These are phyloP conservation scores for Anguilla anguilla DNA, from an alignment of 2,797 vertebrate genomes.

Conservation along the genomic window DNA sequence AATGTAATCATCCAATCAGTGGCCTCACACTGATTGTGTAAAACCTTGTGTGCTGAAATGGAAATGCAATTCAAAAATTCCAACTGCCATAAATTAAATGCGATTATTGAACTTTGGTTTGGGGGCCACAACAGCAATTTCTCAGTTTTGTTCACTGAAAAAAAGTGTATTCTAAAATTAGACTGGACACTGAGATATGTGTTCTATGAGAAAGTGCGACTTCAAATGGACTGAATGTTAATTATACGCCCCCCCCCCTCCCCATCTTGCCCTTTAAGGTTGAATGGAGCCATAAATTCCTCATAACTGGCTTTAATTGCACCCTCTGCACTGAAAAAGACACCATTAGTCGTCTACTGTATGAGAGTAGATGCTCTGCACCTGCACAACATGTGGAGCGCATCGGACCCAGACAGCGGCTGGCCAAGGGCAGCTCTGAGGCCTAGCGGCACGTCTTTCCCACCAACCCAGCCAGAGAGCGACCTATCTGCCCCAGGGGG, in stretches of 20 bases:
- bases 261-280: neutral
- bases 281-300: neutral
- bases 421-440: neutral
- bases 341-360: neutral
- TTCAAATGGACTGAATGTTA: conserved; percentile 2
- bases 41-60: neutral
- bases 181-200: neutral
- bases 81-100: neutral
- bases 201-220: neutral
- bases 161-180: neutral
- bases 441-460: neutral
- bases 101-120: neutral
- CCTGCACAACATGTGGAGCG: neutral
- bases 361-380: conserved; percentile 2
- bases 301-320: conserved; percentile 9
- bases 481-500: neutral
- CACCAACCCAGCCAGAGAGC: neutral
- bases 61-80: neutral
- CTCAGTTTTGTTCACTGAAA: neutral
- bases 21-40: neutral
- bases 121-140: neutral
- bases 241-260: neutral
- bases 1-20: neutral
- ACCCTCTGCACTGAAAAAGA: conserved; percentile 1
- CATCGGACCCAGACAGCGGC: neutral